Percentiles rank a stretch among this genome's conserved stretches.
Evolutionary conservation across 1,140 invertebrate species (phyloP).

Genomic region (Akabosia matsudoensis): DNA sequence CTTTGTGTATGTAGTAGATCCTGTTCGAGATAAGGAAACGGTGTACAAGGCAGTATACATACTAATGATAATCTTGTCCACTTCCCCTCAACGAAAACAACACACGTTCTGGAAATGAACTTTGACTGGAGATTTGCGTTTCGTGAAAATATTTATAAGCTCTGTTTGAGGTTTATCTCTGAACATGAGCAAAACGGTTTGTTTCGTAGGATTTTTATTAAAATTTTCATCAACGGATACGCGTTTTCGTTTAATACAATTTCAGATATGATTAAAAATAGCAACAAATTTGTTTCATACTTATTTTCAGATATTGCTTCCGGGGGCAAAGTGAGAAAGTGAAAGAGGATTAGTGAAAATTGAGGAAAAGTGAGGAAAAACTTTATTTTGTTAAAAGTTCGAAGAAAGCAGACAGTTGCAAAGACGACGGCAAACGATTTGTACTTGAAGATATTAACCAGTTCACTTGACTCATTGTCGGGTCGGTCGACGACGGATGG

Average conservation of each 20-base stretch:
- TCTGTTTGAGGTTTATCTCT: too few relatives aligned
- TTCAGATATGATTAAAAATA: neutral
- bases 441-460: neutral
- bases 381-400: neutral
- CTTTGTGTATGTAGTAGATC: neutral
- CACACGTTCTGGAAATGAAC: neutral
- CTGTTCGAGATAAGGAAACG: neutral
- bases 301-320: neutral
- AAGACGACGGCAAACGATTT: neutral
- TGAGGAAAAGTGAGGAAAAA: too few relatives aligned
- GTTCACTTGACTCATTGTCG: neutral
- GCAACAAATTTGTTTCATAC: neutral
- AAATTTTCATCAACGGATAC: slow-evolving; percentile 3
- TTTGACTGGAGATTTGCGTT: too few relatives aligned
- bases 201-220: neutral
- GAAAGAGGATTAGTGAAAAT: neutral
- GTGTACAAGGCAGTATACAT: neutral
- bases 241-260: neutral
- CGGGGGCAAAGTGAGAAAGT: slow-evolving; percentile 1
- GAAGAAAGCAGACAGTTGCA: neutral
- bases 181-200: neutral
- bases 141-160: too few relatives aligned
- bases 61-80: neutral
- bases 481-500: slow-evolving; percentile 25
- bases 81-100: neutral